phyloP scores from a whole-genome alignment of 2,113 vertebrate genomes.

The Hyperoodon ampullatus region DNA sequence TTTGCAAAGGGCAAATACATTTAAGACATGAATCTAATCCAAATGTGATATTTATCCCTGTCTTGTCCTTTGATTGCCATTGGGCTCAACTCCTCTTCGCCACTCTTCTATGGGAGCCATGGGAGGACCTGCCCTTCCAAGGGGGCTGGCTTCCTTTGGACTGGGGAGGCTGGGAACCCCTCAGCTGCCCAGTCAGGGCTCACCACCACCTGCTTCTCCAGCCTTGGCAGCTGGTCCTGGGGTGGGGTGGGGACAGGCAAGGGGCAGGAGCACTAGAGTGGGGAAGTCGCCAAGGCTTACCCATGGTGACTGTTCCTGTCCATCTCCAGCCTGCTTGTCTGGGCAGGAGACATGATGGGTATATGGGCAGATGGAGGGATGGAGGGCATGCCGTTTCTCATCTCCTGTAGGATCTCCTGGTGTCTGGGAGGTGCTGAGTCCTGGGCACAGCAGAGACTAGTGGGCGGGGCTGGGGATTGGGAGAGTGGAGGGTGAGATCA shows the following conservation, averaged over 20 bases:
- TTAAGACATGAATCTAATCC: neutral
- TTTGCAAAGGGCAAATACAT: neutral
- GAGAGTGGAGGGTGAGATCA: neutral
- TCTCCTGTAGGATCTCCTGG: neutral
- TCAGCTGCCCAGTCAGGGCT: neutral
- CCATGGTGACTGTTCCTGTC: neutral
- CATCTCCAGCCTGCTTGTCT: neutral
- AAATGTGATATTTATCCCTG: neutral
- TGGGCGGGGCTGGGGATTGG: neutral
- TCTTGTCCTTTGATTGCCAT: neutral
- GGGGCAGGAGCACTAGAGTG: neutral
- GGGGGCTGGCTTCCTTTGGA: neutral
- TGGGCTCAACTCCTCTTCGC: neutral
- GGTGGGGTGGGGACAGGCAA: neutral
- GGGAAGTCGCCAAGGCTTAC: neutral
- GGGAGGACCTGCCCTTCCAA: neutral
- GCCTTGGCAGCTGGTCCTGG: neutral
- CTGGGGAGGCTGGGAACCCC: neutral
- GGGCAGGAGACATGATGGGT: neutral
- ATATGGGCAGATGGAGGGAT: neutral
- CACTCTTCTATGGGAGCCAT: neutral
- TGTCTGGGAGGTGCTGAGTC: neutral
- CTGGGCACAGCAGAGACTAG: neutral
- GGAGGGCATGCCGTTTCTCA: neutral
- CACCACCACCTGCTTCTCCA: accelerated